These are phyloP conservation scores for Phthorimaea operculella DNA, from an alignment of 1,140 invertebrate genomes.

Conservation along the genomic window DNA sequence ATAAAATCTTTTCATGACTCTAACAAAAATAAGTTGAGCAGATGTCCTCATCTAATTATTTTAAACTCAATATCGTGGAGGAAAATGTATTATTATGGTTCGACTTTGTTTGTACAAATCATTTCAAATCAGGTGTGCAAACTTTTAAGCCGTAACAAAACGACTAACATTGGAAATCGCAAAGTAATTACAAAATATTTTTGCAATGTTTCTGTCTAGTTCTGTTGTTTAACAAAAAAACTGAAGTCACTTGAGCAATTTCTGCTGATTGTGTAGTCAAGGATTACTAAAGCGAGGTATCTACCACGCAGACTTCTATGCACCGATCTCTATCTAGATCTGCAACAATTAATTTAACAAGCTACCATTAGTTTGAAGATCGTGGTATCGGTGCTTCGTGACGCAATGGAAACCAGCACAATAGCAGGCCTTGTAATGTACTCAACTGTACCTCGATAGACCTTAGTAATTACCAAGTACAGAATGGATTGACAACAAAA, in stretches of 20 bases:
- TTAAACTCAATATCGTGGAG: too few species aligned
- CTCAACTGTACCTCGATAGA: constrained; percentile 32
- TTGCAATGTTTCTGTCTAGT: not conserved
- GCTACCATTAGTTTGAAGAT: constrained; percentile 38
- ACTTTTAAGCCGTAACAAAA: too few species aligned
- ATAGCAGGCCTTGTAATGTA: constrained; percentile 39
- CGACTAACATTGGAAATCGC: constrained; percentile 6
- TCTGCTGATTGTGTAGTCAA: not conserved
- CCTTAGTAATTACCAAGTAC: constrained; percentile 43
- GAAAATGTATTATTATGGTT: too few species aligned
- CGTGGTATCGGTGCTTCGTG: constrained; percentile 36
- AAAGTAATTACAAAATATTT: not conserved
- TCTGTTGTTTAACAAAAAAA: too few species aligned
- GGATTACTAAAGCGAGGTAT: not conserved
- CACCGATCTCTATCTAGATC: constrained; percentile 1
- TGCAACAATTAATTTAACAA: constrained; percentile 43
- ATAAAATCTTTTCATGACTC: constrained; percentile 24
- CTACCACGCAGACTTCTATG: not conserved
- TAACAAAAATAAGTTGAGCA: too few species aligned
- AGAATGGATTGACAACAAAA: constrained; percentile 40
- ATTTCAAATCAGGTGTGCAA: too few species aligned
- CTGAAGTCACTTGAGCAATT: not conserved
- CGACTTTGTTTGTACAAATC: too few species aligned
- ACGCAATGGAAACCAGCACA: constrained; percentile 42
- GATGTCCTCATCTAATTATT: too few species aligned